phyloP scores from a whole-genome alignment of 2,888 invertebrate genomes.

The Myopa tessellatipennis region DNA sequence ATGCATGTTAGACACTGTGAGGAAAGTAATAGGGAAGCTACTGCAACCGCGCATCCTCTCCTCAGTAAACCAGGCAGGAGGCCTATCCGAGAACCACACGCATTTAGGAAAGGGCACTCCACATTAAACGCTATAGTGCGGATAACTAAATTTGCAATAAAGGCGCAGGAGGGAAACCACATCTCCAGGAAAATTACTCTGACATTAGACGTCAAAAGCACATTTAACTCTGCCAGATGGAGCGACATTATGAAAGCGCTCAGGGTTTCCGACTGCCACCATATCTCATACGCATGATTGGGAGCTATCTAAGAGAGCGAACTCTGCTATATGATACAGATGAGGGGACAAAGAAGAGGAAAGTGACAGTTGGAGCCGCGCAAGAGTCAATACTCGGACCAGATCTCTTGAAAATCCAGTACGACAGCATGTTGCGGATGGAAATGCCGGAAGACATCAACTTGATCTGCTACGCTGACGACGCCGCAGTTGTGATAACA shows the following conservation, averaged over 20 bases:
- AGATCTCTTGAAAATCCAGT: slow-evolving; percentile 35
- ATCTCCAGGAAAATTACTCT: background rate
- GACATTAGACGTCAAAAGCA: background rate
- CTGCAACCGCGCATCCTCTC: too few relatives aligned
- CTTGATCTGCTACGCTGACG: background rate
- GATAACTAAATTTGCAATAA: too few relatives aligned
- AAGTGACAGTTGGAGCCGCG: slow-evolving; percentile 36
- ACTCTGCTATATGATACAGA: background rate
- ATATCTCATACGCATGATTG: background rate
- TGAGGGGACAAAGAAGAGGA: background rate
- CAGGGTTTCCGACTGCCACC: background rate
- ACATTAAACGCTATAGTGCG: too few relatives aligned
- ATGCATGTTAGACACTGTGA: too few relatives aligned
- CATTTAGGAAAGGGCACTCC: too few relatives aligned
- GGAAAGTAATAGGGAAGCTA: too few relatives aligned
- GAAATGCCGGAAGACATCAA: slow-evolving; percentile 34
- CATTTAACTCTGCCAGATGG: too few relatives aligned
- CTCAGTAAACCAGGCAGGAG: background rate
- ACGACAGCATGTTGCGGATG: slow-evolving; percentile 37
- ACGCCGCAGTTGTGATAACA: too few relatives aligned
- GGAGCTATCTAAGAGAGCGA: background rate
- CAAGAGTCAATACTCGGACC: slow-evolving; percentile 6
- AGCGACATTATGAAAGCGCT: background rate
- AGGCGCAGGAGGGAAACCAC: too few relatives aligned
- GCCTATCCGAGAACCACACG: background rate